Conservation (phyloP, 1,140 invertebrate genomes). For the Zaprionus africanus region DNA sequence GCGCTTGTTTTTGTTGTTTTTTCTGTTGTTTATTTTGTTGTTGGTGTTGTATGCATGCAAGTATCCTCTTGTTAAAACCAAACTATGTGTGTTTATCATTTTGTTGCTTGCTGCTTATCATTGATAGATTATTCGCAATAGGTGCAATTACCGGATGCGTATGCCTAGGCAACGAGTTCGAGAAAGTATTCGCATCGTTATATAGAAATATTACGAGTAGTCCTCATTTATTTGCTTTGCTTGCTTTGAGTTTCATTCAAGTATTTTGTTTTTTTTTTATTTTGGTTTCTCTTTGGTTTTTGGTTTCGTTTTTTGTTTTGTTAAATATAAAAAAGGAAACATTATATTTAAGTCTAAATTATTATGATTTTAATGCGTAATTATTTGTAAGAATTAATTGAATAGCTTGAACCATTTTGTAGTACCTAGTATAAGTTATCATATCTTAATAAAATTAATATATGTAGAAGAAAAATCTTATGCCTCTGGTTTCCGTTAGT, state of each 20-base stretch:
- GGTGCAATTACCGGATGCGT: constrained; percentile 70
- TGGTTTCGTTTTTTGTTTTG: constrained; percentile 26
- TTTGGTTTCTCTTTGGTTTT: constrained; percentile 21
- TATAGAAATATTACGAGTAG: constrained; percentile 56
- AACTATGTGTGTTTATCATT: constrained; percentile 54
- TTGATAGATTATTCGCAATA: constrained; percentile 72
- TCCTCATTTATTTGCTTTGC: constrained; percentile 33
- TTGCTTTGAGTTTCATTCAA: constrained; percentile 31
- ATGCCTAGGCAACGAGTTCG: constrained; percentile 64
- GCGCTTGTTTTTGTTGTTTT: constrained; percentile 59
- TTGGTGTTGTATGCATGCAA: constrained; percentile 44
- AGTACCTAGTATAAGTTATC: constrained; percentile 75
- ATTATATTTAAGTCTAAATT: constrained; percentile 75
- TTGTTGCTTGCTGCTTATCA: constrained; percentile 63
- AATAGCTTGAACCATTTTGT: constrained; percentile 74
- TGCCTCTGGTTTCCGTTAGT: constrained; percentile 77
- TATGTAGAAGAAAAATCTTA: constrained; percentile 83
- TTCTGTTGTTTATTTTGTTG: constrained; percentile 9
- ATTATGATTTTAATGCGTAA: constrained; percentile 75
- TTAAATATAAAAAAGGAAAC: constrained; percentile 78
- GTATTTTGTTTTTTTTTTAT: constrained; percentile 2
- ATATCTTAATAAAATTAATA: constrained; percentile 82
- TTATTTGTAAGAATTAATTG: constrained; percentile 74
- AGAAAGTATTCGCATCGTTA: constrained; percentile 60
- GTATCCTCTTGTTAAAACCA: constrained; percentile 56